Evolutionary conservation across 2,113 vertebrate species (phyloP).

Genomic region (Hyla sarda): DNA sequence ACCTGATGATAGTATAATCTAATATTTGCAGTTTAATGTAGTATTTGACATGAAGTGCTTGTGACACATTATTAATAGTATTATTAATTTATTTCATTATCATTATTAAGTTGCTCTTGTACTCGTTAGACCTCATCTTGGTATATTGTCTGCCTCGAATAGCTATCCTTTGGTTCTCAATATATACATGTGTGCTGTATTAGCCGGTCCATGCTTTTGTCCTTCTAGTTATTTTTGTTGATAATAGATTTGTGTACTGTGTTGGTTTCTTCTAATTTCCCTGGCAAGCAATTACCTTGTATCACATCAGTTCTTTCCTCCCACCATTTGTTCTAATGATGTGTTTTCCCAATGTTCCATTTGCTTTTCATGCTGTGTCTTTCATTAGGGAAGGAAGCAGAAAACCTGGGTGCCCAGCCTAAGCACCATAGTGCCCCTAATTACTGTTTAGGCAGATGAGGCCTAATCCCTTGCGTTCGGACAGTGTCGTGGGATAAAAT

Average conservation of each 20-base stretch:
- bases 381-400: neutral
- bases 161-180: neutral
- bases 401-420: slow-evolving; percentile 4
- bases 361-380: neutral
- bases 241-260: neutral
- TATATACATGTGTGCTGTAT: neutral
- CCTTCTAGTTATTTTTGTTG: neutral
- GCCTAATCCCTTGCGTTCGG: slow-evolving; percentile 20
- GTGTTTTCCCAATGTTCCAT: neutral
- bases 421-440: slow-evolving; percentile 9
- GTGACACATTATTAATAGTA: neutral
- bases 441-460: slow-evolving; percentile 43
- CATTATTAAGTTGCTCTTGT: neutral
- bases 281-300: neutral
- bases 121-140: no score
- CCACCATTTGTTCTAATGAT: neutral
- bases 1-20: no score
- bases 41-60: no score
- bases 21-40: no score
- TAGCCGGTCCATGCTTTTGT: neutral
- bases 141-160: neutral
- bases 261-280: neutral
- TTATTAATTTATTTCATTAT: neutral
- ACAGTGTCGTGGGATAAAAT: slow-evolving; percentile 25
- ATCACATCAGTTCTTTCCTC: neutral